These are phyloP conservation scores for Cyanoderma ruficeps DNA, from an alignment of 2,113 vertebrate genomes.

Conservation along the genomic window DNA sequence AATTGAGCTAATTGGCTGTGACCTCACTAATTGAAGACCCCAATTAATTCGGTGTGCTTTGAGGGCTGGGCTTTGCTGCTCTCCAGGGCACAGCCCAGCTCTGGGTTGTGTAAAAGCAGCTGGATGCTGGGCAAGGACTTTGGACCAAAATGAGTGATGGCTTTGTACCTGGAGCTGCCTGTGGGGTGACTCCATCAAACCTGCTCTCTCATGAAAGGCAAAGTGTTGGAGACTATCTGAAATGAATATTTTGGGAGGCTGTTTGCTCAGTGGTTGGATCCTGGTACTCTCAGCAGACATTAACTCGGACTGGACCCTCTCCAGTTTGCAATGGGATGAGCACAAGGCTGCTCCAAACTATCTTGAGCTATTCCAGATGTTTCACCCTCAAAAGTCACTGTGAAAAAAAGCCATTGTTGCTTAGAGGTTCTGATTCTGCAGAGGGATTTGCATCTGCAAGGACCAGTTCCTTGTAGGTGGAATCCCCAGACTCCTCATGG, in stretches of 20 bases:
- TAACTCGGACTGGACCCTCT: not conserved
- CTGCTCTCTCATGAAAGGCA: not conserved
- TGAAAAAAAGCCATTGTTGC: rapidly evolving
- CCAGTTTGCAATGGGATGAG: not conserved
- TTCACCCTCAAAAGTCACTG: not conserved
- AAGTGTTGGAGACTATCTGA: not conserved
- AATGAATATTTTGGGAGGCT: not conserved
- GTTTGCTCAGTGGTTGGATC: not conserved
- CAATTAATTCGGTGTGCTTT: not conserved
- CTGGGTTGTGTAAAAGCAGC: not conserved
- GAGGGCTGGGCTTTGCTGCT: not conserved
- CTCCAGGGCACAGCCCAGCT: not conserved
- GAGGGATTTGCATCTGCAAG: rapidly evolving
- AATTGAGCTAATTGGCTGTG: not conserved
- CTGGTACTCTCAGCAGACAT: not conserved
- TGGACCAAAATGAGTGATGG: not conserved
- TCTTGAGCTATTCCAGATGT: not conserved
- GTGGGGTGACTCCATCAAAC: not conserved
- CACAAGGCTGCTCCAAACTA: not conserved
- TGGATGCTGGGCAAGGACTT: not conserved
- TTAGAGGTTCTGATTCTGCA: not conserved
- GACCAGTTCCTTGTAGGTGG: not conserved
- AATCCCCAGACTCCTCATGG: not conserved
- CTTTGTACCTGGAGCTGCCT: not conserved
- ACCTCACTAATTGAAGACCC: not conserved